Percentiles rank a stretch among this genome's conserved stretches.
phyloP scores from a whole-genome alignment of 2,113 vertebrate species.

The Orcinus orca region DNA sequence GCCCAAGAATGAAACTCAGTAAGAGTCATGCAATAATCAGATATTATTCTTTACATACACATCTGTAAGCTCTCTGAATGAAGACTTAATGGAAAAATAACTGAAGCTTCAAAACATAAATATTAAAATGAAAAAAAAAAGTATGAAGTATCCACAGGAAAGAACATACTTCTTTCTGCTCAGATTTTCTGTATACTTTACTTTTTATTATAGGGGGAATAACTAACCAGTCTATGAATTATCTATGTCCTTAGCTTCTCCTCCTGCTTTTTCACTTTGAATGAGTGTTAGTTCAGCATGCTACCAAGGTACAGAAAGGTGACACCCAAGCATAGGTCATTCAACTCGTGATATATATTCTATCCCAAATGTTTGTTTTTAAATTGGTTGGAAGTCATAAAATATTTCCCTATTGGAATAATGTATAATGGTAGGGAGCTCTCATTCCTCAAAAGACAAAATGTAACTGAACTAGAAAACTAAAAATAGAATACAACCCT shows the following conservation, averaged over 20 bases:
- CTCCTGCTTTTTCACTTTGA: background rate
- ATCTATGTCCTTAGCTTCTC: background rate
- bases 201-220: background rate
- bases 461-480: background rate
- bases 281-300: background rate
- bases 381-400: background rate
- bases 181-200: background rate
- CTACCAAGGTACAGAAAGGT: background rate
- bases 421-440: background rate
- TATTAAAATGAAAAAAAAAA: slow-evolving; percentile 11
- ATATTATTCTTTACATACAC: background rate
- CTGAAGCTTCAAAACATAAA: slow-evolving; percentile 21
- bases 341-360: background rate
- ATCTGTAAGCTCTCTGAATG: background rate
- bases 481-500: background rate
- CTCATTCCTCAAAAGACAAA: slow-evolving; percentile 11
- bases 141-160: background rate
- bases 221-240: background rate
- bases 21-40: background rate
- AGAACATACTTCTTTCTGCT: background rate
- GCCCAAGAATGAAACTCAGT: slow-evolving; percentile 18
- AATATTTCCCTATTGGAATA: background rate
- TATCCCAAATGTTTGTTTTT: background rate
- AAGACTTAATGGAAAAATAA: slow-evolving; percentile 26
- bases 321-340: background rate